These are phyloP conservation scores for Tamias sibiricus DNA, from an alignment of 2,113 vertebrate species.

Conservation along the genomic window DNA sequence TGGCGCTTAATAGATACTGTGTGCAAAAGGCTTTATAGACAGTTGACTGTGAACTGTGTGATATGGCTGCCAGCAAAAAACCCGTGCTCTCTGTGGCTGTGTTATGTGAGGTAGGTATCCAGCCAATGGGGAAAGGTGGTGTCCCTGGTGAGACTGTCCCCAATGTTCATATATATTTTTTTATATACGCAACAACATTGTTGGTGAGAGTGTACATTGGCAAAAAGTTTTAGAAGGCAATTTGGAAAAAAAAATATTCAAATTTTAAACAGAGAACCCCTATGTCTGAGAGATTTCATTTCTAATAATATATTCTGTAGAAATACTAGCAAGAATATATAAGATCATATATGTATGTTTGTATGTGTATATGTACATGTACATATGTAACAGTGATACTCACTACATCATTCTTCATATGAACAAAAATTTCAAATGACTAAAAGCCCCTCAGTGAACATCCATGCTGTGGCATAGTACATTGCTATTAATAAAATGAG, in stretches of 20 bases:
- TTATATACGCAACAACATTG: neutral
- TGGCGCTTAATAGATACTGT: constrained; percentile 4
- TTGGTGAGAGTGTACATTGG: neutral
- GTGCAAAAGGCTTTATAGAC: neutral
- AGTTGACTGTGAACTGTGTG: neutral
- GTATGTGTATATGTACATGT: neutral
- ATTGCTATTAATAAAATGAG: constrained; percentile 34
- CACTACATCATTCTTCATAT: neutral
- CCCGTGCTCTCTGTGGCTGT: neutral
- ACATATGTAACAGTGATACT: neutral
- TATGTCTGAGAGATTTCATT: neutral
- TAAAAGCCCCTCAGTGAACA: neutral
- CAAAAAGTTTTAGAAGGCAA: constrained; percentile 35
- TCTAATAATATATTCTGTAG: constrained; percentile 33
- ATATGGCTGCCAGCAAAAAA: neutral
- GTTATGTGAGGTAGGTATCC: neutral
- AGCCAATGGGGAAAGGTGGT: neutral
- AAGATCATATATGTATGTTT: neutral
- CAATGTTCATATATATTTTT: neutral
- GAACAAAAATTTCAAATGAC: neutral
- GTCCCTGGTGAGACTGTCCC: neutral
- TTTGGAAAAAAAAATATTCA: constrained; percentile 21
- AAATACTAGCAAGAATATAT: constrained; percentile 39
- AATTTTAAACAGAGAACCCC: neutral
- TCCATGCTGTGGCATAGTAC: neutral